Evolutionary conservation across 2,888 invertebrate species (phyloP), one percentile per base, ranked within the genome.

Genomic region (Adelphocoris suturalis): DNA sequence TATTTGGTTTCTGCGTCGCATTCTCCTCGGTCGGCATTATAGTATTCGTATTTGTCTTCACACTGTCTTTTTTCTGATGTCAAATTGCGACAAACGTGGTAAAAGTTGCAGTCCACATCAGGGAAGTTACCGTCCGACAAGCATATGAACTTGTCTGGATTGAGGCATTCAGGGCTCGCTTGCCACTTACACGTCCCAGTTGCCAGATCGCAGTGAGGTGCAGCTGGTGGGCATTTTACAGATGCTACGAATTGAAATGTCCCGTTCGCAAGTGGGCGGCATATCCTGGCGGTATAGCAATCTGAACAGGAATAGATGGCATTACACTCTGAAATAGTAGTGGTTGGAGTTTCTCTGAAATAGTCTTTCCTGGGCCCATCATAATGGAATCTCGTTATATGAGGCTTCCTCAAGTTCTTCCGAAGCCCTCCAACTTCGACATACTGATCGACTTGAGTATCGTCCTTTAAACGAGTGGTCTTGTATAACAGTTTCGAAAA

Each of bases 71-170:
- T 52, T 11, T 14, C 14, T 1, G 84, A 11, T 23, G 13, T 28
- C n/a, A 84, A 55, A n/a, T 27, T 27, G 12, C 55, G 12, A 28
- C 84, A 84, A n/a, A 84, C 84, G 84, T 84, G 55, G 57, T 84
- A 84, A 23, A 52, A 52, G 7, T 47, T 48, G 84, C 84, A 84
- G 48, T 84, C 23, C 7, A 2, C 55, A 28, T 84, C 84, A 9
- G 84, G 84, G 16, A 84, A 84, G 52, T 84, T 19, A 7, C 84
- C 84, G 23, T 84, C 84, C 23, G 47, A 16, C 57, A 84, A 7
- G 23, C 84, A 84, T n/a, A 84, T 52, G 57, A 84, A 84, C 7
- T 52, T 12, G 55, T 52, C 55, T 7, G 84, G n/a, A 7, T 84
- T 47, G 13, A 47, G n/a, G 23, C 84, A 84, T n/a, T 47, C 7